Evolutionary conservation across 1,140 invertebrate genomes (phyloP), one percentile per base, ranked within the genome.

Genomic region (Oscheius sp.): DNA sequence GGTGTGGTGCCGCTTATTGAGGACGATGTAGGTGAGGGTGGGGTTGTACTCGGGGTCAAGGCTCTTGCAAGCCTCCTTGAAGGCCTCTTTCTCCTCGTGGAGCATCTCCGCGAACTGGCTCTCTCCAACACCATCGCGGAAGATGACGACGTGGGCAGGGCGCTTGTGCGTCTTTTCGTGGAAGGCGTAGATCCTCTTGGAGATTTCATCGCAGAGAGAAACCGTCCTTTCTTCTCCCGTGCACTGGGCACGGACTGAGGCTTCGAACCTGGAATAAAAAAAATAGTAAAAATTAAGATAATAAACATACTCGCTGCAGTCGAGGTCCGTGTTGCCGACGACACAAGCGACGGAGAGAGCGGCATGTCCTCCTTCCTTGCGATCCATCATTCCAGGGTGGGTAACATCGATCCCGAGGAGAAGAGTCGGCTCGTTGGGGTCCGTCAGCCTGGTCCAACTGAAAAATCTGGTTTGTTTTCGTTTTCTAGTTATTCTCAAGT

Each of bases 91-190:
- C 7, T 71, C 68, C 35, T 71, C 68, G 7, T 31, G 45, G 10
- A 71, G 58, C 1, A 29, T 63, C 45, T 34, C 45, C 36, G 61
- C 18, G 58, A 71, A 71, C 1, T 71, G 46, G 29, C 26, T 20
- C 35, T 71, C 68, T 0, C 34, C 28, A 10, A 71, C 1, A 15
- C 55, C 55, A 45, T 71, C 68, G 32, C 68, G 3, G 28, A 62
- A 71, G 31, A 71, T 26, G n/a, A 71, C 58, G n/a, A 71, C 46
- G 10, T 71, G 68, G 15, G 7, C 23, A 1, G 68, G 68, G n/a
- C 23, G 29, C 0, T 31, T 46, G 2, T 59, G 55, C 32, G 26
- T 71, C 7, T 46, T 7, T 15, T 18, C 7, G 15, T 18, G n/a
- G 58, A 71, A 71, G 3, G 36, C 68, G 1, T 10, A 3, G 58